A percentile compares a stretch with the other conserved stretches of the same genome.
These are phyloP conservation scores for Mixornis gularis DNA, from an alignment of 2,113 vertebrate species.

Conservation along the genomic window DNA sequence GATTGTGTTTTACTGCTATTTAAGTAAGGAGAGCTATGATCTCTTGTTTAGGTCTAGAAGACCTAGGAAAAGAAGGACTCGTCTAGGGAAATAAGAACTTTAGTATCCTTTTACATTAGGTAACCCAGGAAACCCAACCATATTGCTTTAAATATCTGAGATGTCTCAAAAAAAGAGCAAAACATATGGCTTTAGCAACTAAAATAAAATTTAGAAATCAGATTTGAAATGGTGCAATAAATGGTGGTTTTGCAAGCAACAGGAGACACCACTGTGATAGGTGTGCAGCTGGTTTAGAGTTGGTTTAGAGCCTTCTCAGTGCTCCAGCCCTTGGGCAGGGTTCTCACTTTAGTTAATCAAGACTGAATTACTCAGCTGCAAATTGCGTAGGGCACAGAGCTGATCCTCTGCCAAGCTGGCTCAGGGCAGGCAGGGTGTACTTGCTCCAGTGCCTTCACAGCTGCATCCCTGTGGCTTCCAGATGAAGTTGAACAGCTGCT, in stretches of 20 bases:
- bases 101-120: not conserved
- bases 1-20: not conserved
- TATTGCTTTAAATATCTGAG: not conserved
- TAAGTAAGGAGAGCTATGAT: not conserved
- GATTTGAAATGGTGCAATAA: not conserved
- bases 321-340: not conserved
- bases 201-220: not conserved
- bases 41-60: not conserved
- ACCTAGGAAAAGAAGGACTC: not conserved
- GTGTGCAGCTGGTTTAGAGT: not conserved
- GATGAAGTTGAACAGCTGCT: not conserved
- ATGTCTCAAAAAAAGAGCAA: not conserved
- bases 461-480: not conserved
- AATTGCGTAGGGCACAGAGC: not conserved
- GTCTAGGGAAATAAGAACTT: not conserved
- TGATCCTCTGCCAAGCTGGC: not conserved
- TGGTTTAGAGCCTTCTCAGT: not conserved
- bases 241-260: not conserved
- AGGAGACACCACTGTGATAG: not conserved
- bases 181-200: not conserved
- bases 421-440: not conserved
- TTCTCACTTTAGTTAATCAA: not conserved
- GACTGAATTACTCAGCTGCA: not conserved
- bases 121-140: not conserved
- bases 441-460: not conserved